Evolutionary conservation across 2,797 vertebrate genomes (phyloP).

Genomic region (Todus mexicanus): DNA sequence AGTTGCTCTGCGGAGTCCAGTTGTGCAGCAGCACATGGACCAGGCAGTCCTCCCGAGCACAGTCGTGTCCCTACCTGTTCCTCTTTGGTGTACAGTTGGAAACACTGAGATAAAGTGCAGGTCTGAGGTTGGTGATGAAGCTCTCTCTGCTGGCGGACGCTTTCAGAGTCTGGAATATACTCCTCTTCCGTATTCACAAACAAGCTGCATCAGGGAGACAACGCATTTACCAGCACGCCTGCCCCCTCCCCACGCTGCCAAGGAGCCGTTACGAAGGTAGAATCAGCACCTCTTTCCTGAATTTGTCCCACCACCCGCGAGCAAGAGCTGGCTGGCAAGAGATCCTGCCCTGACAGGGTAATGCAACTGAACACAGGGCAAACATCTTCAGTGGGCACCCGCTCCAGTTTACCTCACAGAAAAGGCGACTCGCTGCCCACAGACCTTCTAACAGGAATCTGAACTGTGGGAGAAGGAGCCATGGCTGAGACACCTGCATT

Average conservation of each 20-base stretch:
- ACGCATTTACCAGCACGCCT: neutral
- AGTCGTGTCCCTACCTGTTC: slow-evolving; percentile 83
- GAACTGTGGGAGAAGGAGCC: neutral
- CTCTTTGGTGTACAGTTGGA: slow-evolving; percentile 99
- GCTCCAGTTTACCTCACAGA: neutral
- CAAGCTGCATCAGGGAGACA: slow-evolving; percentile 76
- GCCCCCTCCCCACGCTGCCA: neutral
- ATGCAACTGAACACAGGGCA: neutral
- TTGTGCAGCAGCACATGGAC: neutral
- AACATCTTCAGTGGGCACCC: neutral
- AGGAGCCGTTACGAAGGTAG: neutral
- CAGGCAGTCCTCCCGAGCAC: neutral
- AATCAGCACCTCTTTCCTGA: neutral
- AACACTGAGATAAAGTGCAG: slow-evolving; percentile 96
- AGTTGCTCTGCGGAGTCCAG: neutral
- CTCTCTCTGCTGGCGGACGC: slow-evolving; percentile 92
- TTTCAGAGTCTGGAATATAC: slow-evolving; percentile 95
- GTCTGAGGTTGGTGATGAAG: slow-evolving; percentile 95
- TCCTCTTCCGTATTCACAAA: slow-evolving; percentile 95
- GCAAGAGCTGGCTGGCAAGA: neutral
- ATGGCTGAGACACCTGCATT: neutral
- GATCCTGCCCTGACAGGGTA: neutral
- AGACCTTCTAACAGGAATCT: neutral
- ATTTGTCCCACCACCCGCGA: neutral
- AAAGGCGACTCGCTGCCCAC: neutral